Evolutionary conservation across 2,888 invertebrate species (phyloP), one percentile per base, ranked within the genome.

Genomic region (Belgica antarctica): DNA sequence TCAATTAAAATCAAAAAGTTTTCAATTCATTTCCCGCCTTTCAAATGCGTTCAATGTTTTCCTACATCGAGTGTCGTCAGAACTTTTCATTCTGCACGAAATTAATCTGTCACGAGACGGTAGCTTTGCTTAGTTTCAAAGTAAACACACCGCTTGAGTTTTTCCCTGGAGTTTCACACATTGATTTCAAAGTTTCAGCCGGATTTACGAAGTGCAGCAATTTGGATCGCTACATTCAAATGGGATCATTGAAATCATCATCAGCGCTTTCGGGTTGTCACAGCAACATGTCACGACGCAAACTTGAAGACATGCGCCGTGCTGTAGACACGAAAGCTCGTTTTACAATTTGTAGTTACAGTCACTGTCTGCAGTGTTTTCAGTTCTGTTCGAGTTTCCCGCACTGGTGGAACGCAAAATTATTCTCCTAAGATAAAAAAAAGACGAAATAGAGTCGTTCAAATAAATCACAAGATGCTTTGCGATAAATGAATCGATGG

Each of bases 251-350:
- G 19, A 2, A 19, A 24, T 22, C 52, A 52, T 59, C 59, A 15
- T 24, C 25, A 25, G 1, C 25, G 25, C 25, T 25, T 27, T 5
- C n/a, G n/a, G 25, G 27, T 59, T 59, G 59, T 59, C 59, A 59
- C 59, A 59, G n/a, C 8, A 15, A 59, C 27, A 59, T 4, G 24
- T 22, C 57, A 57, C 57, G 57, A 24, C 12, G 2, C 59, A 22
- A 15, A 59, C 27, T 59, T 24, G 8, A 15, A 22, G 59, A n/a
- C 59, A 59, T 59, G 59, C 59, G 59, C 59, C 22, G 15, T 17
- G 27, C 12, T 25, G 10, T 12, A 27, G 7, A 27, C 59, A 27
- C 59, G 52, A 59, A 59, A 25, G 17, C 19, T 52, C 15, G n/a
- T n/a, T 52, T 7, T 22, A 52, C 22, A 52, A 22, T 52, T n/a